Evolutionary conservation across 1,140 invertebrate genomes (phyloP).

Genomic region (Macrostomum lignano): DNA sequence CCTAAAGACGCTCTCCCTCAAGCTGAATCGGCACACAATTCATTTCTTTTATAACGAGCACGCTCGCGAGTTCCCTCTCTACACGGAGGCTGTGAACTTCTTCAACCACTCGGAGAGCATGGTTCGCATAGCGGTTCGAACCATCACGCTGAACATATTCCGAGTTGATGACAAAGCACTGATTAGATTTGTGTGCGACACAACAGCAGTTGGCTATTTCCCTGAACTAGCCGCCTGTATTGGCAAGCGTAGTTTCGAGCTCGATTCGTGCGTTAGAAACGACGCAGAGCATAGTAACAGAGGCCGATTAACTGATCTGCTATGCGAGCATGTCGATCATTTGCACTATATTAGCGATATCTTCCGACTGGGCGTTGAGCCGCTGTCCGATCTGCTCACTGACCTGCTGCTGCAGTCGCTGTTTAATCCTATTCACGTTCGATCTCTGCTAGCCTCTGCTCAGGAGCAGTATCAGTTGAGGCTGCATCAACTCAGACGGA

Average conservation of each 20-base stretch:
- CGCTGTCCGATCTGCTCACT: constrained; percentile 73
- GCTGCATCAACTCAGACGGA: too few species aligned
- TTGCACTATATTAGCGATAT: constrained; percentile 94
- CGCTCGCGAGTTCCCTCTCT: constrained; percentile 90
- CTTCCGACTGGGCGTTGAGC: constrained; percentile 57
- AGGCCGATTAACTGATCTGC: constrained; percentile 59
- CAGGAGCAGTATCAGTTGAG: too few species aligned
- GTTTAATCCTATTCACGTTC: constrained; percentile 70
- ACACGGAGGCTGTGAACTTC: constrained; percentile 95
- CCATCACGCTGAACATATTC: constrained; percentile 81
- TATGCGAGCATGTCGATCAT: constrained; percentile 86
- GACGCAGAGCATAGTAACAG: constrained; percentile 59
- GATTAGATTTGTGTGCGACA: constrained; percentile 71
- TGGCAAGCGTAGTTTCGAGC: constrained; percentile 77
- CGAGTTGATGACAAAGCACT: constrained; percentile 80
- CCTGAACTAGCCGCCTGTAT: constrained; percentile 98
- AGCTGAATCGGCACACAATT: constrained; percentile 89
- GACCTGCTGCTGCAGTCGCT: constrained; percentile 73
- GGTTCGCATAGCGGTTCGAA: constrained; percentile 89
- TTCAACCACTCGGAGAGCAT: constrained; percentile 94
- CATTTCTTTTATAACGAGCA: constrained; percentile 99
- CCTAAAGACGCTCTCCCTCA: constrained; percentile 85
- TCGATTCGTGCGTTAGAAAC: constrained; percentile 73
- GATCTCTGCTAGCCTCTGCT: constrained; percentile 36
- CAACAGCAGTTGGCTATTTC: constrained; percentile 82